phyloP scores from a whole-genome alignment of 2,113 vertebrate genomes.

The Chaenocephalus aceratus region DNA sequence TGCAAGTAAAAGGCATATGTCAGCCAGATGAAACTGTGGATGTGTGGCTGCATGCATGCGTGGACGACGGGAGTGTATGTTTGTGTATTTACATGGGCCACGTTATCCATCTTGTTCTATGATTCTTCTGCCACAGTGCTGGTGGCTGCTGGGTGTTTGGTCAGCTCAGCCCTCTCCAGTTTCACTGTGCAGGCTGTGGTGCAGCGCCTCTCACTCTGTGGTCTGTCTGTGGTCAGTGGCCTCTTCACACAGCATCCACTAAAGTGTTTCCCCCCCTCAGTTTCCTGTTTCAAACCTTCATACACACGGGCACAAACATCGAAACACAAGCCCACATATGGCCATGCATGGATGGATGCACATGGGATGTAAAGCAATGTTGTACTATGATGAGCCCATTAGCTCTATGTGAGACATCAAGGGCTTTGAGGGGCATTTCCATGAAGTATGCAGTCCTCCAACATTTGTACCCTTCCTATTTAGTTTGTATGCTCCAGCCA shows the following conservation, averaged over 20 bases:
- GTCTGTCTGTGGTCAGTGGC: conserved; percentile 62
- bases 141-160: conserved; percentile 19
- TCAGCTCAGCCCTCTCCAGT: conserved; percentile 45
- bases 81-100: not conserved
- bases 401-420: conserved; percentile 9
- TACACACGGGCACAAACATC: conserved; percentile 46
- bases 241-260: conserved; percentile 47
- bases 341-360: conserved; percentile 43
- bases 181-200: conserved; percentile 39
- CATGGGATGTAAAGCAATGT: conserved; percentile 30
- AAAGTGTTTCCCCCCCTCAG: conserved; percentile 27
- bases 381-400: conserved; percentile 25
- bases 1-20: conserved; percentile 32
- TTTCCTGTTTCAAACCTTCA: conserved; percentile 52
- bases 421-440: conserved; percentile 8
- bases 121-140: conserved; percentile 15
- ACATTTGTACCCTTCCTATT: not conserved
- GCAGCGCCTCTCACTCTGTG: conserved; percentile 48
- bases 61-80: conserved; percentile 2
- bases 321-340: conserved; percentile 27
- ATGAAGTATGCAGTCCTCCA: not conserved
- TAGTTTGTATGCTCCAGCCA: not conserved
- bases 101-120: conserved; percentile 11
- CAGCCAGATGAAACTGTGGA: conserved; percentile 28
- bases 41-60: not conserved